Conservation (phyloP, 2,888 invertebrate species). For the Sarcophaga caerulescens region DNA sequence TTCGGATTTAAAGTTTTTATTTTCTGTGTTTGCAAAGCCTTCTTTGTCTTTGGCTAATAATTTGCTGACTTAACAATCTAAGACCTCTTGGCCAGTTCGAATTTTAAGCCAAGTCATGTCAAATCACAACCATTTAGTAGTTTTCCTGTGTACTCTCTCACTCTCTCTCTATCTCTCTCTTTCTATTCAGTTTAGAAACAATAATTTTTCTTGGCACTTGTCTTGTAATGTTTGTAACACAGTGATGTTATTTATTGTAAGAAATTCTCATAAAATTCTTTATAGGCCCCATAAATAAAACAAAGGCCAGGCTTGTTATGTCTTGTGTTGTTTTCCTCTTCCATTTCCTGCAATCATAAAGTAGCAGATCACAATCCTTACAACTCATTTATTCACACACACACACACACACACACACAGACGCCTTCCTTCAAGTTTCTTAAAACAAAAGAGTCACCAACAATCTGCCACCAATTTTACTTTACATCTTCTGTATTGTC, state of each 20-base stretch:
- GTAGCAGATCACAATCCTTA: constrained; percentile 21
- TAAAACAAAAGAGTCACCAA: constrained; percentile 27
- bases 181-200: constrained; percentile 35
- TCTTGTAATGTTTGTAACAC: constrained; percentile 51
- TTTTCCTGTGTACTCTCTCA: too few relatives aligned
- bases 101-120: constrained; percentile 45
- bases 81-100: constrained; percentile 8
- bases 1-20: too few relatives aligned
- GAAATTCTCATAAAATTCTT: constrained; percentile 64
- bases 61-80: constrained; percentile 29
- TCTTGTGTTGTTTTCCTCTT: not conserved
- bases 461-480: constrained; percentile 49
- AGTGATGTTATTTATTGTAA: constrained; percentile 46
- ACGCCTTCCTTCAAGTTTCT: not conserved
- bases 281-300: constrained; percentile 64
- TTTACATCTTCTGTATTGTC: not conserved
- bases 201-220: constrained; percentile 63
- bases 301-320: constrained; percentile 29
- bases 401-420: too few relatives aligned
- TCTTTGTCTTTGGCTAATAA: not conserved
- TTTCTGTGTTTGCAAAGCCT: too few relatives aligned
- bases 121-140: constrained; percentile 10
- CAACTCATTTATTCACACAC: not conserved
- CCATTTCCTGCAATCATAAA: constrained; percentile 39
- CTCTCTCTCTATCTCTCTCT: too few relatives aligned